Base-by-base conservation (phyloP, 2,797 vertebrate genomes). In the Enteromius anoplus region DNA sequence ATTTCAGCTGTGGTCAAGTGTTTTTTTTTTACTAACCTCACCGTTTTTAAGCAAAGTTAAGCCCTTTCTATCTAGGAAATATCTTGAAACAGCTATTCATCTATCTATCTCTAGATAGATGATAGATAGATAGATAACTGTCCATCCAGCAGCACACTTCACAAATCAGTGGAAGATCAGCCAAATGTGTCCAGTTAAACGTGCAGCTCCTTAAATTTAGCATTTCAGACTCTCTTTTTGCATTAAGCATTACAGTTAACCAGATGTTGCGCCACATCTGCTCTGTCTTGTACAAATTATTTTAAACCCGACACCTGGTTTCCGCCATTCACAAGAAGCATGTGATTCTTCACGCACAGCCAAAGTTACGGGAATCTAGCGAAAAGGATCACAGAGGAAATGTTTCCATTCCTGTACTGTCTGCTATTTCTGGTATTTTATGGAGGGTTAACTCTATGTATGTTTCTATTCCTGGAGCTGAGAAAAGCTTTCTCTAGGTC, bases 321-420 rank as follows among this genome's bases (percentile, higher is more conserved):
- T 68, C 65, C 1, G n/a, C 23, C 55, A 60, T 10, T 53, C 21
- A 29, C 14, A 58, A 11, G 1, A n/a, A 10, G n/a, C 12, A 15
- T 2, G 15, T 5, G 15, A 68, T 47, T 53, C 14, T 78, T 62
- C 55, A 37, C 42, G 49, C 47, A 12, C 34, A 71, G 69, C 17
- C 79, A 81, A 84, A 82, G 29, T 88, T 88, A 85, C 87, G 75
- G 87, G 87, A 88, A 87, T 84, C 42, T 75, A 82, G 75, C 9
- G 17, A 82, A 78, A 77, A 65, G 40, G 53, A 40, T 29, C 40
- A 62, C 29, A 76, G 78, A 82, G 84, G 85, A 85, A 88, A 76
- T 84, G 65, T 79, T 81, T 72, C 85, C 85, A 84, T 88, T 86
- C 78, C 79, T 84, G 87, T 80, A 85, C 21, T 51, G 58, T 47